Evolutionary conservation across 1,140 invertebrate genomes (phyloP), one percentile per base, ranked within the genome.

Genomic region (Delia radicum): DNA sequence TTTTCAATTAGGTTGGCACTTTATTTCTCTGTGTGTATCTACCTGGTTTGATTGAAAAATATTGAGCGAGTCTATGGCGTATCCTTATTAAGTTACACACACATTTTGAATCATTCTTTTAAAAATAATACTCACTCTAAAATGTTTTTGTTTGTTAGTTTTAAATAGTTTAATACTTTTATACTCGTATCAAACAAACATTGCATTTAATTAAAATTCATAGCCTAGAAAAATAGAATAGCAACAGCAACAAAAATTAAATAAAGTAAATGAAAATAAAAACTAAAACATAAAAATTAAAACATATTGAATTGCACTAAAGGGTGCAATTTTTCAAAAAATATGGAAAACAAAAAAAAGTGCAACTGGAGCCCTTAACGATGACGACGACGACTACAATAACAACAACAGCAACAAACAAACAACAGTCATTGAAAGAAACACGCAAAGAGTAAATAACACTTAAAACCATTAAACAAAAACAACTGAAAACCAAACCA

Each of bases 221-320:
- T 12, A 8, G 37, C 37, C 37, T 42, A 42, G 37, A 42, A 42
- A 42, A 42, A 42, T 42, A 42, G 37, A 8, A 42, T 42, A 42
- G n/a, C 37, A 42, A 42, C 37, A 42, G n/a, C n/a, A 42, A n/a
- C n/a, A n/a, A n/a, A 6, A 6, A 42, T 42, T 42, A 42, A 42
- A 33, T 5, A 33, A 4, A 33, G 31, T 5, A 33, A 33, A 33
- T 33, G 10, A 33, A 42, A 42, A 42, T n/a, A n/a, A n/a, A n/a
- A n/a, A n/a, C n/a, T n/a, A n/a, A n/a, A n/a, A n/a, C n/a, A n/a
- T n/a, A n/a, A n/a, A n/a, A n/a, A n/a, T n/a, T n/a, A n/a, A n/a
- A n/a, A n/a, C n/a, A n/a, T n/a, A n/a, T n/a, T 74, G 73, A 74
- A 74, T 74, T 37, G 61, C 73, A 31, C 73, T 63, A 74, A 74